A percentile compares a stretch with the other conserved stretches of the same genome.
Evolutionary conservation across 2,797 vertebrate genomes (phyloP).

Genomic region (Glyptemys insculpta): DNA sequence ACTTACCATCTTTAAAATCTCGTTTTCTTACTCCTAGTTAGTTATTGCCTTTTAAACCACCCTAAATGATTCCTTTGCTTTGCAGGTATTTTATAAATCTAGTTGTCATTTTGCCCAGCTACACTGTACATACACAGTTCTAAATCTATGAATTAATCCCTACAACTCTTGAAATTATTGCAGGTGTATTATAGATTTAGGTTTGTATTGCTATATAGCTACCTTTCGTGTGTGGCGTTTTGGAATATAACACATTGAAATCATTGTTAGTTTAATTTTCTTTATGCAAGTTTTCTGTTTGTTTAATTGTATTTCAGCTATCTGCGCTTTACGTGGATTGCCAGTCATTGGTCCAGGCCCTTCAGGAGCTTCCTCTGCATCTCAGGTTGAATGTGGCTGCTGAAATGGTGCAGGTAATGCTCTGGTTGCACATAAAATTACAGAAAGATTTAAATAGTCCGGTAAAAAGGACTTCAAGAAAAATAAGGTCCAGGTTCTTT

Average conservation of each 20-base stretch:
- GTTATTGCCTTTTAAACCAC: not conserved
- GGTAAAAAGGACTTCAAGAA: not conserved
- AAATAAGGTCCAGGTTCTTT: not conserved
- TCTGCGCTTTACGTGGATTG: conserved; percentile 87
- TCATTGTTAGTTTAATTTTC: not conserved
- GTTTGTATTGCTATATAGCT: not conserved
- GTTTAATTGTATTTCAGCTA: conserved; percentile 79
- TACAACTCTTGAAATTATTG: not conserved
- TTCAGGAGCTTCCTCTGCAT: conserved; percentile 90
- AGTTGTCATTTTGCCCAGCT: not conserved
- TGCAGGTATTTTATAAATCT: not conserved
- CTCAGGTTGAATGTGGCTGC: conserved; percentile 89
- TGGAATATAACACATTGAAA: not conserved
- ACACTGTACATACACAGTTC: not conserved
- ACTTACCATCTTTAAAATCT: not conserved
- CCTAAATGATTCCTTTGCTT: not conserved
- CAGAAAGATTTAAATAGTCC: not conserved
- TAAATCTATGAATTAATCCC: not conserved
- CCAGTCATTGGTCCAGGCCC: conserved; percentile 84
- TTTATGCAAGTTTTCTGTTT: not conserved
- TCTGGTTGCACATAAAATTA: not conserved
- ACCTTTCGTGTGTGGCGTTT: not conserved
- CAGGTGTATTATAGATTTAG: not conserved
- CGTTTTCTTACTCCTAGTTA: not conserved
- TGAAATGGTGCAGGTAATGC: conserved; percentile 89